phyloP scores from a whole-genome alignment of 2,888 invertebrate species.

The Aphidius colemani region DNA sequence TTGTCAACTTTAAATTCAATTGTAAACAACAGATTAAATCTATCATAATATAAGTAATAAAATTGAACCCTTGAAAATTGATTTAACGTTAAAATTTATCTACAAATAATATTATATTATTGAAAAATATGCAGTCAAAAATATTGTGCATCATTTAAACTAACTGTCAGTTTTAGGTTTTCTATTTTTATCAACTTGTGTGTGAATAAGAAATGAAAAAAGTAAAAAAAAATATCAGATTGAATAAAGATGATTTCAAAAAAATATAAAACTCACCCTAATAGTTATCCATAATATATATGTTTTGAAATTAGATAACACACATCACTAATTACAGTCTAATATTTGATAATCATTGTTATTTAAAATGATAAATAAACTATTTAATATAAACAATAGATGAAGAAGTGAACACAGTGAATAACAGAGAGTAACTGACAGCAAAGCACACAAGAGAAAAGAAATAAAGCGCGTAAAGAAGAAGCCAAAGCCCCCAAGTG shows the following conservation, averaged over 20 bases:
- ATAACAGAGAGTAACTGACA: slow-evolving; percentile 50
- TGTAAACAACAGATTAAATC: slow-evolving; percentile 9
- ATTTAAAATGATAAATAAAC: not conserved
- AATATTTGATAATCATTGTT: too few species aligned
- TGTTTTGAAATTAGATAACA: not conserved
- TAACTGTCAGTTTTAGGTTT: too few species aligned
- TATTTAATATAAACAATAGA: not conserved
- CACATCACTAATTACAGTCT: not conserved
- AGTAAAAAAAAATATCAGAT: not conserved
- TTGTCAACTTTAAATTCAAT: slow-evolving; percentile 17
- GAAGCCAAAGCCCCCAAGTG: slow-evolving; percentile 32
- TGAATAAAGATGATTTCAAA: not conserved
- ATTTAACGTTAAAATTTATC: too few species aligned
- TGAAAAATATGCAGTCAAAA: too few species aligned
- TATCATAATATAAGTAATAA: not conserved
- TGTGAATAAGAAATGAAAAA: not conserved
- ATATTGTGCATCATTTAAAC: too few species aligned
- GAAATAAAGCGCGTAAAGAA: slow-evolving; percentile 31
- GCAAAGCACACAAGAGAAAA: slow-evolving; percentile 27
- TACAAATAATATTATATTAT: too few species aligned
- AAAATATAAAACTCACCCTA: not conserved
- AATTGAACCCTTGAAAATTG: not conserved
- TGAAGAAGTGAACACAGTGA: slow-evolving; percentile 29
- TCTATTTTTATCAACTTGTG: not conserved
- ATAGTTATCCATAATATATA: not conserved